Conservation (phyloP, 2,113 vertebrate genomes). For the Caranx melampygus region DNA sequence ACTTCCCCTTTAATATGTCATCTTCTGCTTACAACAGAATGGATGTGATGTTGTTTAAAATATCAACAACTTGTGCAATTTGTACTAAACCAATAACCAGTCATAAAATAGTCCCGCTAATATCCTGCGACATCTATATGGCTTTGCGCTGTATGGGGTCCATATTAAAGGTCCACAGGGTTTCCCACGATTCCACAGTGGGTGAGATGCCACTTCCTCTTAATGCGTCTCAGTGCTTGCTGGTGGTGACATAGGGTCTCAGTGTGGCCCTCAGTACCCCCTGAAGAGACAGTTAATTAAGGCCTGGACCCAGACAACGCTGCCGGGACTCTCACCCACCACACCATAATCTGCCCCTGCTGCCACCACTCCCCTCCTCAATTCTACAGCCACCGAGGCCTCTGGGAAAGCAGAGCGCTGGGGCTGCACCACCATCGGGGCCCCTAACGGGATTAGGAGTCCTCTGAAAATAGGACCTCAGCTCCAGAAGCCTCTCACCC, state of each 20-base stretch:
- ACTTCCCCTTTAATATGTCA: slow-evolving; percentile 1
- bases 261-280: slow-evolving; percentile 68
- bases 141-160: slow-evolving; percentile 68
- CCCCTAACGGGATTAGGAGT: slow-evolving; percentile 83
- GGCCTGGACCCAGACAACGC: slow-evolving; percentile 60
- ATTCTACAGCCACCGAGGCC: slow-evolving; percentile 39
- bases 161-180: slow-evolving; percentile 72
- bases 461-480: slow-evolving; percentile 73
- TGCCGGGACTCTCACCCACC: slow-evolving; percentile 60
- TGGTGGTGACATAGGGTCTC: slow-evolving; percentile 68
- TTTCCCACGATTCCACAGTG: slow-evolving; percentile 55
- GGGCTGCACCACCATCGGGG: slow-evolving; percentile 47
- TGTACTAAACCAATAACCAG: slow-evolving; percentile 67
- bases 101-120: slow-evolving; percentile 68
- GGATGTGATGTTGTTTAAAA: slow-evolving; percentile 28
- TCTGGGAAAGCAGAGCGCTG: slow-evolving; percentile 52
- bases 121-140: slow-evolving; percentile 69
- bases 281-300: slow-evolving; percentile 82
- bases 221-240: slow-evolving; percentile 57
- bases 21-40: slow-evolving; percentile 20
- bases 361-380: slow-evolving; percentile 28
- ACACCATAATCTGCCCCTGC: slow-evolving; percentile 43
- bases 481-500: slow-evolving; percentile 61
- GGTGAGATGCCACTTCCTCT: slow-evolving; percentile 75
- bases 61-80: slow-evolving; percentile 59